A percentile compares a stretch with the other conserved stretches of the same genome.
Conservation (phyloP, 2,797 vertebrate genomes). For the Enteromius viviparus region DNA sequence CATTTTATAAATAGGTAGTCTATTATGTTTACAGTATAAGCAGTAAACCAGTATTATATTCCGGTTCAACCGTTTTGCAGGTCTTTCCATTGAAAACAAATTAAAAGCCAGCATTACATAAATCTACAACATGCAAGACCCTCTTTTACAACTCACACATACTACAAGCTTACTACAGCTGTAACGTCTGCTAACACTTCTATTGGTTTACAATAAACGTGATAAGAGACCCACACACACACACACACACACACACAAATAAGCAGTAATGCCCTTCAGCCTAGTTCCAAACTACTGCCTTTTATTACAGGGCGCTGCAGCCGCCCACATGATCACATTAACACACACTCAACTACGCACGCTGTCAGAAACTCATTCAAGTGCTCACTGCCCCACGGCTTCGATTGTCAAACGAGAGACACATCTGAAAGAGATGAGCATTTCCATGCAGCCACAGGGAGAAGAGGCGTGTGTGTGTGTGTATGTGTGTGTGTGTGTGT, state of each 20-base stretch:
- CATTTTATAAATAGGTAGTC: not conserved
- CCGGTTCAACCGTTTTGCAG: not conserved
- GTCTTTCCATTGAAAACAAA: not conserved
- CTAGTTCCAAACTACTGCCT: slow-evolving; percentile 6
- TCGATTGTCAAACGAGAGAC: slow-evolving; percentile 13
- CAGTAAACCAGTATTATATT: not conserved
- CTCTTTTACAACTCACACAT: slow-evolving; percentile 5
- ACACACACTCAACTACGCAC: slow-evolving; percentile 46
- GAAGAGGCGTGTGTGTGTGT: not conserved
- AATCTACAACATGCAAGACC: not conserved
- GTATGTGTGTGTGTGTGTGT: not conserved
- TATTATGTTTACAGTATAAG: not conserved
- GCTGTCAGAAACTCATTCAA: slow-evolving; percentile 38
- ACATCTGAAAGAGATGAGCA: slow-evolving; percentile 11
- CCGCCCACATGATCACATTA: slow-evolving; percentile 43
- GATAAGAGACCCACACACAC: not conserved
- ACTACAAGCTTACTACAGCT: slow-evolving; percentile 13
- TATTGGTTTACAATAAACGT: slow-evolving; percentile 16
- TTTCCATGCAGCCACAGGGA: slow-evolving; percentile 4
- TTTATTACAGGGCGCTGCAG: slow-evolving; percentile 19
- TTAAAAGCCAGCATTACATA: not conserved
- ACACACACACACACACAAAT: not conserved
- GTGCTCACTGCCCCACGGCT: slow-evolving; percentile 25
- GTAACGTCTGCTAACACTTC: slow-evolving; percentile 21
- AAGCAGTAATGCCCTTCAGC: not conserved